Percentiles rank a stretch among this genome's conserved stretches.
phyloP scores from a whole-genome alignment of 2,888 invertebrate species.

The Ennomos fuscantarius region DNA sequence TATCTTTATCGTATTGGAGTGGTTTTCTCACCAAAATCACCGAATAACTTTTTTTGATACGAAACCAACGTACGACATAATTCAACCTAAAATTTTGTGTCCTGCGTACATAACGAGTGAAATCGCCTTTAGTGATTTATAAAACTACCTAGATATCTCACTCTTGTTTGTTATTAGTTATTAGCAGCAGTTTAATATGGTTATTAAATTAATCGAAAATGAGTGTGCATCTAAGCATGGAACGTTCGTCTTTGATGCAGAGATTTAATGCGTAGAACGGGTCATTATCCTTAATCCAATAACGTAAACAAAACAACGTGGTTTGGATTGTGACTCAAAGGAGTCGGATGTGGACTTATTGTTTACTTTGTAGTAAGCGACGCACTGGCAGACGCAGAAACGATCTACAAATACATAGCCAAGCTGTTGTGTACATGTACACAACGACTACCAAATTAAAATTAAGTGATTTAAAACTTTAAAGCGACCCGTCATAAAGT shows the following conservation, averaged over 20 bases:
- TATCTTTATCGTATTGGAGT: no score
- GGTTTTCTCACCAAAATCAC: no score
- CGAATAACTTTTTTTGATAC: no score
- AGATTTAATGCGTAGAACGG: constrained; percentile 24
- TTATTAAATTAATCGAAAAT: constrained; percentile 12
- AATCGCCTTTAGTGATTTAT: no score
- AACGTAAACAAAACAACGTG: constrained; percentile 37
- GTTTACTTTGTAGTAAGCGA: constrained; percentile 22
- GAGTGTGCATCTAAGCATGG: constrained; percentile 11
- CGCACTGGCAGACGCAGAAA: constrained; percentile 10
- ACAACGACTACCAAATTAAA: no score
- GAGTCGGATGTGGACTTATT: constrained; percentile 10
- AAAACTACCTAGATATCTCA: no score
- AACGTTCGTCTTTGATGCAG: not conserved
- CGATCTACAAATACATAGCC: not conserved
- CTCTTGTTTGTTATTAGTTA: constrained; percentile 2
- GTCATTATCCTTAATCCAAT: constrained; percentile 33
- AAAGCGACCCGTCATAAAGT: no score
- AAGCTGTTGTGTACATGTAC: no score
- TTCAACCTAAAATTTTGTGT: no score
- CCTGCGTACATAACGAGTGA: no score
- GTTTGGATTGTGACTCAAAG: constrained; percentile 32
- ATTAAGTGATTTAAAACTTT: no score
- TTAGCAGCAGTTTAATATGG: not conserved
- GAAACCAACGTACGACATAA: no score